Base-by-base conservation (phyloP, 2,888 invertebrate genomes). In the Margaritifera margaritifera region DNA sequence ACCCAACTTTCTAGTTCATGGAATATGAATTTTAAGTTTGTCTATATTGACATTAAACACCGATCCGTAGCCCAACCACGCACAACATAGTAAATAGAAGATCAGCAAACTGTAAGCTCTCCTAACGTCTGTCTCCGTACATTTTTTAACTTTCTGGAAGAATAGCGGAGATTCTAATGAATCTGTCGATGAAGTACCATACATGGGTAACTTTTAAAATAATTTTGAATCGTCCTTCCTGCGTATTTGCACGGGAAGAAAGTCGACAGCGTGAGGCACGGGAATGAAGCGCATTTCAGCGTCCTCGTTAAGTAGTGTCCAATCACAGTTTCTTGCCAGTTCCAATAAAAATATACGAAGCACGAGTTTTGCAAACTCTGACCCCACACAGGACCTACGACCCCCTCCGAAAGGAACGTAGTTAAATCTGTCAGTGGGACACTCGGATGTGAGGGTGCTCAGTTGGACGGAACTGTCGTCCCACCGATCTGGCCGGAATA, bases 401-500 rank as follows among this genome's bases (percentile, higher is more conserved):
- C 79, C 79, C 52, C 61, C 66, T 15, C 79, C 75, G 54, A 79
- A 79, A 11, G 75, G 69, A 24, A 69, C 60, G 66, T 69, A 79
- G 53, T 79, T 72, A 56, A 70, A 77, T 8, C 64, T 57, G 2
- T 27, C 20, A 20, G 22, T n/a, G 2, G 1, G 11, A 24, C 24
- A 15, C 25, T 50, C 31, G 19, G 8, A 20, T 20, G 31, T 15
- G 52, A 55, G 27, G n/a, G 52, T 61, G 20, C 27, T 31, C 11
- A 25, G n/a, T n/a, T 53, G 55, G 22, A 50, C 25, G 15, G 52
- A n/a, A 61, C 71, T 57, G 4, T 62, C 64, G 18, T 63, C 62
- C 79, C 79, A 79, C 18, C 79, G 69, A n/a, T 75, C 74, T 20
- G 79, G 79, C 51, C 74, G 61, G 55, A 79, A 79, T 24, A 31